phyloP scores from a whole-genome alignment of 2,797 vertebrate genomes.

The Tragelaphus oryx region DNA sequence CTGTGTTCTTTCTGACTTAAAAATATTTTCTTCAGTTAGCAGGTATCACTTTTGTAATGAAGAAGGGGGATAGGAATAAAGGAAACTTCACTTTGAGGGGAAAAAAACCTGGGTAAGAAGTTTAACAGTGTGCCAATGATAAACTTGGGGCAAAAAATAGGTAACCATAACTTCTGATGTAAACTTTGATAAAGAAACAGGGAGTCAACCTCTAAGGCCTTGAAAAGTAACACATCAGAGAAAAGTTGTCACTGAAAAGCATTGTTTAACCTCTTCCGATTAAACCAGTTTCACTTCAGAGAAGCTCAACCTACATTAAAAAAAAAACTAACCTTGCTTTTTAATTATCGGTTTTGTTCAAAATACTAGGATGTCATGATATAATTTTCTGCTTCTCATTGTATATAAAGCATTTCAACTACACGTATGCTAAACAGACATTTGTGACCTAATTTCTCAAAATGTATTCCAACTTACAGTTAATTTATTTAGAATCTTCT shows the following conservation, averaged over 20 bases:
- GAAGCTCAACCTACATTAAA: background rate
- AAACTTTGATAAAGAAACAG: background rate
- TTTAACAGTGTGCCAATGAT: background rate
- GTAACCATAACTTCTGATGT: background rate
- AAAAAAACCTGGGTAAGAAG: background rate
- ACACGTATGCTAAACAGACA: background rate
- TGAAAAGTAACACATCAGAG: background rate
- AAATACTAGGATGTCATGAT: background rate
- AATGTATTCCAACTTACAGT: background rate
- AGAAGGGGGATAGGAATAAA: background rate
- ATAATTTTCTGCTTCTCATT: background rate
- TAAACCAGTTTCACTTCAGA: background rate
- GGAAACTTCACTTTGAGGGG: background rate
- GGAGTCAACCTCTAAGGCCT: background rate
- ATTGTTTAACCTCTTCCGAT: background rate
- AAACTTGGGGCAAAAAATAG: background rate
- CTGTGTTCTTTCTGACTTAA: background rate
- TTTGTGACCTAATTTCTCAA: background rate
- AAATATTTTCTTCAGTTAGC: background rate
- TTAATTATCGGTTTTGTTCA: background rate
- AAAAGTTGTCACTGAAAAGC: background rate
- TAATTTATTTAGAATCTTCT: background rate
- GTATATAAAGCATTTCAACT: background rate
- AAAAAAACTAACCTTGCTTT: background rate
- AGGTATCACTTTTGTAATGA: background rate